Evolutionary conservation across 2,888 invertebrate genomes (phyloP).

Genomic region (Mythimna impura): DNA sequence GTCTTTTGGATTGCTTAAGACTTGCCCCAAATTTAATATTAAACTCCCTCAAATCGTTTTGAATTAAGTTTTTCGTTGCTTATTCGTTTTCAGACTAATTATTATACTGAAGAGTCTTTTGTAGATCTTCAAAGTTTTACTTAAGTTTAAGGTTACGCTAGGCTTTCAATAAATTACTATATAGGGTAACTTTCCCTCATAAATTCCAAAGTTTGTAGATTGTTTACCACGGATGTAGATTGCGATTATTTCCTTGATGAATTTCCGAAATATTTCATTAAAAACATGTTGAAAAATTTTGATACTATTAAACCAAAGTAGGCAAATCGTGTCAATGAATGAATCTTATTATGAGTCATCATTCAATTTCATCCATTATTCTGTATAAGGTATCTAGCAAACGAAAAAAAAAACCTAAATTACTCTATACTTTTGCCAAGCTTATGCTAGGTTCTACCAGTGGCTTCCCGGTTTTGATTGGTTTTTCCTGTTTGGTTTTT

Average conservation of each 20-base stretch:
- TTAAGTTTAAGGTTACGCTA: neutral
- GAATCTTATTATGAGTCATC: too few relatives aligned
- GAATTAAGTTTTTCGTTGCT: neutral
- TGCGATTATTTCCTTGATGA: neutral
- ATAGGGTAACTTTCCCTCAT: neutral
- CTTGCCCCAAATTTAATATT: neutral
- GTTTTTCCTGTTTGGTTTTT: too few relatives aligned
- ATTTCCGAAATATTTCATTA: neutral
- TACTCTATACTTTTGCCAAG: too few relatives aligned
- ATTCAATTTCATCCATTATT: too few relatives aligned
- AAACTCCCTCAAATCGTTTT: neutral
- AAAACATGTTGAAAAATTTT: neutral
- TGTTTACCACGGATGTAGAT: neutral
- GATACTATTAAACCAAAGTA: neutral
- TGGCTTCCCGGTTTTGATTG: too few relatives aligned
- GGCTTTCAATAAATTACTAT: conserved; percentile 10
- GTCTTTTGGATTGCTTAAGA: neutral
- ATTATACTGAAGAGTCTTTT: neutral
- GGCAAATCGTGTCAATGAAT: too few relatives aligned
- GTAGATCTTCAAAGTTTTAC: neutral
- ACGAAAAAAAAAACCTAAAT: too few relatives aligned
- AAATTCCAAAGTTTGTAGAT: conserved; percentile 4
- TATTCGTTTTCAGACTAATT: neutral
- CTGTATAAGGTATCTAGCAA: too few relatives aligned
- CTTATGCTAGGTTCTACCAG: too few relatives aligned